Evolutionary conservation across 1,140 invertebrate genomes (phyloP).

Genomic region (Globodera ellingtonae): DNA sequence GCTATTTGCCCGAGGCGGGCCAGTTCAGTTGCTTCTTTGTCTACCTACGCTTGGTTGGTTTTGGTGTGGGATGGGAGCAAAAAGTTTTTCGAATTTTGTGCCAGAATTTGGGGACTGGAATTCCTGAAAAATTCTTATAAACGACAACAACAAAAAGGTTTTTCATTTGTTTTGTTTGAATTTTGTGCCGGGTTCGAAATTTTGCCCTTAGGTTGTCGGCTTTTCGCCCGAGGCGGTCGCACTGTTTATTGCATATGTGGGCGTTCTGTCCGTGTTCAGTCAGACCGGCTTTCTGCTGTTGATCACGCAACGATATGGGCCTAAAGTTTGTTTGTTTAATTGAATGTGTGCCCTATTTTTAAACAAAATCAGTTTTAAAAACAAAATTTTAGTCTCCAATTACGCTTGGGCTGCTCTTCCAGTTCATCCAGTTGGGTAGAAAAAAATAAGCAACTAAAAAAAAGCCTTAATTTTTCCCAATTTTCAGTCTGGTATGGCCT

Average conservation of each 20-base stretch:
- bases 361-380: slow-evolving; percentile 71
- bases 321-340: slow-evolving; percentile 76
- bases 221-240: slow-evolving; percentile 92
- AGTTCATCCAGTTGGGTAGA: slow-evolving; percentile 88
- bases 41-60: slow-evolving; percentile 87
- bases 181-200: no score
- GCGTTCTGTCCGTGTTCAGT: slow-evolving; percentile 90
- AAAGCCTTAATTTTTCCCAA: not conserved
- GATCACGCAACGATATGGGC: slow-evolving; percentile 86
- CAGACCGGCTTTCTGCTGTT: slow-evolving; percentile 82
- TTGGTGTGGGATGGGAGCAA: not conserved
- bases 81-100: not conserved
- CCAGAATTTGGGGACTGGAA: no score
- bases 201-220: slow-evolving; percentile 78
- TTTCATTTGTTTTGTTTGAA: not conserved
- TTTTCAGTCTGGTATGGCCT: slow-evolving; percentile 85
- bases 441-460: slow-evolving; percentile 75
- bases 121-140: no score
- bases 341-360: not conserved
- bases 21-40: slow-evolving; percentile 99
- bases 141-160: not conserved
- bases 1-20: slow-evolving; percentile 93
- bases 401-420: slow-evolving; percentile 91
- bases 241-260: slow-evolving; percentile 94
- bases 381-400: slow-evolving; percentile 94